phyloP scores from a whole-genome alignment of 2,888 invertebrate species.

The Cheilosia pagana region DNA sequence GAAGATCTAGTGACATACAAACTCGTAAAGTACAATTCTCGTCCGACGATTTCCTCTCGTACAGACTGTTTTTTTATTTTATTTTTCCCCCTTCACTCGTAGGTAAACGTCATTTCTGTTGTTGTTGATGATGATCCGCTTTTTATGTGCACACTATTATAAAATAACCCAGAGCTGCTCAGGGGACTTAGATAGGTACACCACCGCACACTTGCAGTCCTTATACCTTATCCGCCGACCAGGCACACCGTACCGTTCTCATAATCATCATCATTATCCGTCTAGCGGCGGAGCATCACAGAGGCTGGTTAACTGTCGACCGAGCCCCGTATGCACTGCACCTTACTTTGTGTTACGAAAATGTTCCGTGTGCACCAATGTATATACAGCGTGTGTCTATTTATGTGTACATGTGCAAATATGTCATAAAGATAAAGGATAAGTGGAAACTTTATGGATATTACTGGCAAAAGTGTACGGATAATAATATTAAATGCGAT shows the following conservation, averaged over 20 bases:
- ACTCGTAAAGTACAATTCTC: background rate
- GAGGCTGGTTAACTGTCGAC: constrained; percentile 42
- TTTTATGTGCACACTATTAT: constrained; percentile 36
- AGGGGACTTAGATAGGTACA: constrained; percentile 16
- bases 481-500: constrained; percentile 73
- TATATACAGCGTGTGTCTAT: constrained; percentile 1
- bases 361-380: background rate
- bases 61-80: constrained; percentile 34
- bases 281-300: constrained; percentile 11
- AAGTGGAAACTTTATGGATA: constrained; percentile 73
- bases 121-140: constrained; percentile 61
- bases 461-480: constrained; percentile 73
- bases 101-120: constrained; percentile 33
- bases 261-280: constrained; percentile 69
- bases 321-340: constrained; percentile 20
- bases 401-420: constrained; percentile 51
- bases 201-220: constrained; percentile 4
- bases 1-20: no score
- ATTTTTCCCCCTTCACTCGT: background rate
- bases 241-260: constrained; percentile 30
- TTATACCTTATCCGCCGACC: constrained; percentile 26
- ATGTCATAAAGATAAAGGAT: constrained; percentile 74
- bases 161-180: constrained; percentile 44
- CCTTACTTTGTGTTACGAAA: background rate
- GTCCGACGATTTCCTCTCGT: background rate